phyloP scores from a whole-genome alignment of 2,888 invertebrate species.

The Hedychridium roseum region DNA sequence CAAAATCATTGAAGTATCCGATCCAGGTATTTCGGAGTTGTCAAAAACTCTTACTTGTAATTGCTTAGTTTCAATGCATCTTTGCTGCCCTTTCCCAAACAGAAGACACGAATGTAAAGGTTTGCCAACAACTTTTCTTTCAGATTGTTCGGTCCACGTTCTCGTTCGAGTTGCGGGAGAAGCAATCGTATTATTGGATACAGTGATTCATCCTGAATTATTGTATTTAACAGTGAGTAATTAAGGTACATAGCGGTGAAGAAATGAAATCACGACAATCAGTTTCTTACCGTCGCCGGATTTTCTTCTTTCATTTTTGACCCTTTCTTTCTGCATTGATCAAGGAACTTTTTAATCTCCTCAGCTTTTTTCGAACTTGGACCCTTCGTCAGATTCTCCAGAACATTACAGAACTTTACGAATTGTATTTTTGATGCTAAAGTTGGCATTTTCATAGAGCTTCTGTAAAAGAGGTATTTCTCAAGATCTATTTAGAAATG shows the following conservation, averaged over 20 bases:
- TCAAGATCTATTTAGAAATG: not conserved
- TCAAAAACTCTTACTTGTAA: slow-evolving; percentile 58
- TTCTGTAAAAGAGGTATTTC: not conserved
- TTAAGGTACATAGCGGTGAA: no score
- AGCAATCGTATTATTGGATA: slow-evolving; percentile 82
- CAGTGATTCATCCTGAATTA: slow-evolving; percentile 67
- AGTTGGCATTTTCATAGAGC: slow-evolving; percentile 2
- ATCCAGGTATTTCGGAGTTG: no score
- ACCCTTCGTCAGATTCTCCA: slow-evolving; percentile 69
- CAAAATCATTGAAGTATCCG: no score
- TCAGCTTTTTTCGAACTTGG: slow-evolving; percentile 65
- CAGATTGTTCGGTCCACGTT: slow-evolving; percentile 83
- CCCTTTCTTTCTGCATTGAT: slow-evolving; percentile 64
- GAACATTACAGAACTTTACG: slow-evolving; percentile 68
- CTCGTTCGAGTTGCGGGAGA: slow-evolving; percentile 80
- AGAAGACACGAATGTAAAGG: slow-evolving; percentile 78
- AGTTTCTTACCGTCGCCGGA: slow-evolving; percentile 52
- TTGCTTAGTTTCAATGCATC: slow-evolving; percentile 68
- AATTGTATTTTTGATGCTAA: slow-evolving; percentile 63
- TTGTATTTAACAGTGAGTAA: no score
- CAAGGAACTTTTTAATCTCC: slow-evolving; percentile 65
- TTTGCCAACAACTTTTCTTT: slow-evolving; percentile 80
- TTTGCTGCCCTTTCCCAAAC: slow-evolving; percentile 73
- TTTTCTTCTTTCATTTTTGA: slow-evolving; percentile 52
- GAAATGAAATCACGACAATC: no score